Evolutionary conservation across 2,797 vertebrate species (phyloP).

Genomic region (Hafferia zeledoni): DNA sequence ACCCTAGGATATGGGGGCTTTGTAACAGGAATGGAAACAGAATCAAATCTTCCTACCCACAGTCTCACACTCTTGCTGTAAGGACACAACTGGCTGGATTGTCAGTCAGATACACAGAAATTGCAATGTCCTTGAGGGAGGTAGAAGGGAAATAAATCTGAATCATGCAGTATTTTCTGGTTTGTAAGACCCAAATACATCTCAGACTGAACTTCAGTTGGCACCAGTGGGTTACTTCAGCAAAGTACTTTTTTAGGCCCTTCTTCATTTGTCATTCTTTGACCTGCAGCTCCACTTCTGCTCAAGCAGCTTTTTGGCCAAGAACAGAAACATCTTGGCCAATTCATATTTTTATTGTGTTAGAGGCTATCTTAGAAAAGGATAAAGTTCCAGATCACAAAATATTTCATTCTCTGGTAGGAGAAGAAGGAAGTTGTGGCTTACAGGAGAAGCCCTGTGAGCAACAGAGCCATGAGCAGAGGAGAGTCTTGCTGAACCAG

Average conservation of each 20-base stretch:
- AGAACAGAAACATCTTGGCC: not conserved
- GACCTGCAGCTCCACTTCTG: not conserved
- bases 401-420: not conserved
- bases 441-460: not conserved
- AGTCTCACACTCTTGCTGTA: not conserved
- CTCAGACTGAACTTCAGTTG: not conserved
- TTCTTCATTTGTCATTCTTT: not conserved
- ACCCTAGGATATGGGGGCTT: not conserved
- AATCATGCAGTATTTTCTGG: not conserved
- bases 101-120: not conserved
- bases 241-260: not conserved
- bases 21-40: not conserved
- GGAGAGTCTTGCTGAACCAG: not conserved
- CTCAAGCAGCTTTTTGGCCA: not conserved
- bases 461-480: not conserved
- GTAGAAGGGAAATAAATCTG: not conserved
- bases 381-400: not conserved
- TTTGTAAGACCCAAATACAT: not conserved
- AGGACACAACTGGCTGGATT: not conserved
- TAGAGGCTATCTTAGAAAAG: not conserved
- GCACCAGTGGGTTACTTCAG: not conserved
- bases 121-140: not conserved
- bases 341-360: not conserved
- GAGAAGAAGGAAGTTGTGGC: conserved; percentile 25
- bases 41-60: not conserved